Base-by-base conservation (phyloP, 2,888 invertebrate genomes). In the Diachrysia chrysitis region DNA sequence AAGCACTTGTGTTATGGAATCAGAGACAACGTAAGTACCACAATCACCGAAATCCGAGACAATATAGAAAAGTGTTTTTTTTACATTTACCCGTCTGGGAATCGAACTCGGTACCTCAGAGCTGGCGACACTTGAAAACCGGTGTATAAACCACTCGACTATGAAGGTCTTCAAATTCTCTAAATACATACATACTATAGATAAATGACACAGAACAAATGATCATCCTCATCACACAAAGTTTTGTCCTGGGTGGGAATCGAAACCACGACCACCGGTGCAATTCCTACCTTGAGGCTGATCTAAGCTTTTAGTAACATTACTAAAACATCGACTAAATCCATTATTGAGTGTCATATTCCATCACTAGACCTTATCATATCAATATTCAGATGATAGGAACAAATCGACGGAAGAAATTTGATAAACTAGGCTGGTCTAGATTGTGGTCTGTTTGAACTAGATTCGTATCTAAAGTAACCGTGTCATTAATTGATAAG, bases 331-430 rank as follows among this genome's bases (percentile, higher is more conserved):
- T 60, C 60, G 53, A 60, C 60, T 60, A 60, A 60, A 53, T 0
- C 0, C 1, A 25, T 60, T 53, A 37, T 17, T 53, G 16, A 37
- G 32, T 53, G 16, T 35, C 12, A 1, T 53, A 35, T 35, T 25
- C 35, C 60, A 53, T 5, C 60, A 35, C 53, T 60, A 60, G 0
- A 6, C 12, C 35, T 60, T 60, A 60, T 59, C 59, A n/a, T 19
- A 21, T 35, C 60, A 35, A 60, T 60, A 60, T 37, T 35, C 60
- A 53, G 35, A 53, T 53, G 60, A 60, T 60, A 60, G 35, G 35
- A n/a, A 35, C 23, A 23, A 35, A 21, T 16, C 53, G 35, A 35
- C 19, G 51, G 51, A 16, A 53, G 16, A n/a, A n/a, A 12, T 16
- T 59, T 46, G 14, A 3, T 42, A 16, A 14, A n/a, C n/a, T n/a